phyloP scores from a whole-genome alignment of 2,797 vertebrate genomes.

The Clamator glandarius region DNA sequence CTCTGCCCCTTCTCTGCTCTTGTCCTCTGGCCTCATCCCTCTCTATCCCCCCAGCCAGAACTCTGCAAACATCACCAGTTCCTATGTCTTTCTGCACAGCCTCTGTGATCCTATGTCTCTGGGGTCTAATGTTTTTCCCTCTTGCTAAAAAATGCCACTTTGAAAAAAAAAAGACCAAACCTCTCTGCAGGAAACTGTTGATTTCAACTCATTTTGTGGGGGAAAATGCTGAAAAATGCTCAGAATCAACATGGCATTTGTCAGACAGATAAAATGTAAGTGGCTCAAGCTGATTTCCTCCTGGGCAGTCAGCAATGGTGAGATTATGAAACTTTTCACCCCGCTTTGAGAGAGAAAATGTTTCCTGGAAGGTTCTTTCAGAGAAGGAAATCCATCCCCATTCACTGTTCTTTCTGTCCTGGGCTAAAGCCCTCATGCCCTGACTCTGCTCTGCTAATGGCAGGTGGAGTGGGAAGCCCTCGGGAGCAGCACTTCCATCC shows the following conservation, averaged over 20 bases:
- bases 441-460: neutral
- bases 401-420: neutral
- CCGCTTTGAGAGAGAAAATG: neutral
- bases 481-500: neutral
- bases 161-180: neutral
- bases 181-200: neutral
- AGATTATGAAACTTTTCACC: neutral
- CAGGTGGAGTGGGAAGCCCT: neutral
- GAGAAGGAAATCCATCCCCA: neutral
- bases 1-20: neutral
- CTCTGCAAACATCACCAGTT: no score
- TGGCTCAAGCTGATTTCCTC: neutral
- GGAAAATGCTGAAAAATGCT: no score
- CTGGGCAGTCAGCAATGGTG: neutral
- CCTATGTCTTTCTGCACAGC: neutral
- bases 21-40: neutral
- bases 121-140: neutral
- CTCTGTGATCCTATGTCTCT: neutral
- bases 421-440: neutral
- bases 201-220: neutral
- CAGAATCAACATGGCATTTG: neutral
- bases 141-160: no score
- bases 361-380: neutral
- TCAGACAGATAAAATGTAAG: neutral
- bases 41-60: rapidly evolving